phyloP scores from a whole-genome alignment of 2,797 vertebrate genomes.

The Notolabrus celidotus region DNA sequence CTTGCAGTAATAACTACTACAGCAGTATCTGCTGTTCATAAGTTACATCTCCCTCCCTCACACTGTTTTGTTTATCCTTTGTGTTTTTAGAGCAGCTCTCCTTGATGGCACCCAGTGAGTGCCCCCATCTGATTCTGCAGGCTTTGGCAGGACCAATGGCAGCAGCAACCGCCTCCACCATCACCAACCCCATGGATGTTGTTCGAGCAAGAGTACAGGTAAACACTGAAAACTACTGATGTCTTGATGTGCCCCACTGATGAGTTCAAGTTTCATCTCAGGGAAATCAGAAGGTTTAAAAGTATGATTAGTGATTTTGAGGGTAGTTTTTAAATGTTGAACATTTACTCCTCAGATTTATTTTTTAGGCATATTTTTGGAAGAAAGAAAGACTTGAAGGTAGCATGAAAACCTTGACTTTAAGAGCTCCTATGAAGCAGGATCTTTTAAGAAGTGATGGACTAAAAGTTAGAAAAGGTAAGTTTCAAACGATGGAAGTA shows the following conservation, averaged over 20 bases:
- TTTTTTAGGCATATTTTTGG: not conserved
- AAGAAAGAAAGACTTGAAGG: not conserved
- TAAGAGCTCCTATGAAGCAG: no score
- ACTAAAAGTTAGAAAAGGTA: no score
- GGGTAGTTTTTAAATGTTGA: not conserved
- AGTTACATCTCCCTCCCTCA: no score
- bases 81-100: constrained; percentile 91
- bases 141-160: constrained; percentile 95
- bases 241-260: not conserved
- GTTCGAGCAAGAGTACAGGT: constrained; percentile 97
- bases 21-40: no score
- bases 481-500: no score
- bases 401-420: not conserved
- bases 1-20: no score
- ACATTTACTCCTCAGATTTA: not conserved
- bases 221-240: not conserved
- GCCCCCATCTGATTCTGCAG: constrained; percentile 95
- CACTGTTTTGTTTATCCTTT: constrained; percentile 14
- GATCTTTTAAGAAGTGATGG: not conserved
- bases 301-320: not conserved
- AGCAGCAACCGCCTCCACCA: constrained; percentile 93
- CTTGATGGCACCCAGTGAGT: constrained; percentile 90
- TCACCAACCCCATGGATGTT: constrained; percentile 99
- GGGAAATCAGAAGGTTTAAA: not conserved
- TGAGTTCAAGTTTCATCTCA: not conserved